phyloP scores from a whole-genome alignment of 2,797 vertebrate genomes.

The Bovichtus variegatus region DNA sequence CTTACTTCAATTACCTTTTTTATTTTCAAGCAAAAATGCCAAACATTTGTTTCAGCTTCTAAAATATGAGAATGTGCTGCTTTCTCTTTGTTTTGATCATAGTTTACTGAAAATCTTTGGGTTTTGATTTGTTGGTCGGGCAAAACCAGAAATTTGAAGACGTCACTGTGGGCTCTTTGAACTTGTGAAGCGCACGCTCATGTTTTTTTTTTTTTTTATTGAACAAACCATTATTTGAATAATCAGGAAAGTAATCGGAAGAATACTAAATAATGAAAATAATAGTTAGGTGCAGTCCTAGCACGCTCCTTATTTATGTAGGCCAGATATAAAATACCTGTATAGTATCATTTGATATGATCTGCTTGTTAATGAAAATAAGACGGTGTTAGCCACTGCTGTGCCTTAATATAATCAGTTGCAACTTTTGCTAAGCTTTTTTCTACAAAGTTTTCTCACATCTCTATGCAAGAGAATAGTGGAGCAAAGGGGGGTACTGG shows the following conservation, averaged over 20 bases:
- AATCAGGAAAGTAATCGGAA: neutral
- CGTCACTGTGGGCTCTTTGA: accelerated
- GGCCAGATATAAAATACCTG: neutral
- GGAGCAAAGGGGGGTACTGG: constrained; percentile 13
- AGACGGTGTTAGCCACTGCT: neutral
- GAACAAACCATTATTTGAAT: neutral
- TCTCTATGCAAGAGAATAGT: constrained; percentile 26
- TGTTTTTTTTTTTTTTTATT: neutral
- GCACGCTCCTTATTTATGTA: neutral
- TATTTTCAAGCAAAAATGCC: neutral
- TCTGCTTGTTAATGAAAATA: neutral
- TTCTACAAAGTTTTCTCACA: constrained; percentile 40
- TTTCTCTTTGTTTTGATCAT: neutral
- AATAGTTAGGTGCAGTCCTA: neutral
- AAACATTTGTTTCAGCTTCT: neutral
- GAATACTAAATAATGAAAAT: neutral
- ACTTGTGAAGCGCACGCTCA: neutral
- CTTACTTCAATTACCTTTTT: neutral
- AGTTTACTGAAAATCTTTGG: neutral
- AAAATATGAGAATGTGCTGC: neutral
- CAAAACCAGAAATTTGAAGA: neutral
- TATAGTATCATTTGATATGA: neutral
- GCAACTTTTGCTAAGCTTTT: constrained; percentile 1
- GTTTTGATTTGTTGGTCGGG: neutral
- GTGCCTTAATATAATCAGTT: constrained; percentile 3